Evolutionary conservation across 2,888 invertebrate species (phyloP), one percentile per base, ranked within the genome.

Genomic region (Idaea biselata): DNA sequence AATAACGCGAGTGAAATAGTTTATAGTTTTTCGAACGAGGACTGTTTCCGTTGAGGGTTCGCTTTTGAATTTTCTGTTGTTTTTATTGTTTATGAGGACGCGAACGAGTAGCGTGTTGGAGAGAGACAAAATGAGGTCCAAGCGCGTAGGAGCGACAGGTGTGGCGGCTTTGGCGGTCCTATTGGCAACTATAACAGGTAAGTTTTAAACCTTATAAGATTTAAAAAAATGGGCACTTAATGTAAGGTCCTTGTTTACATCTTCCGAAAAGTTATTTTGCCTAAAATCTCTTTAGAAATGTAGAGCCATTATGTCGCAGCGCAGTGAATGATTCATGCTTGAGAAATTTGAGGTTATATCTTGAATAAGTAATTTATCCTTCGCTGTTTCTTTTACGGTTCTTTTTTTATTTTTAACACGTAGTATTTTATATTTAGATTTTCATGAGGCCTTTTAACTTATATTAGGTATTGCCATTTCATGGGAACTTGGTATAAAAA

Each of bases 181-280:
- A 78, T 84, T 91, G 81, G 88, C 87, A 71, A 79, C 83, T 75
- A 79, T 91, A 86, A 81, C 92, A 92, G 92, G 92, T 92, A 91
- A 83, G 72, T 79, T 83, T 75, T 66, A 57, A n/a, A 70, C 71
- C 71, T 64, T 73, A 58, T 58, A 44, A 44, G 44, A 44, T 44
- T 33, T 11, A 33, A 11, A 44, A n/a, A 44, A 44, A 44, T 7
- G 44, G 8, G 11, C 44, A 3, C 11, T 44, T 44, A 44, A 44
- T 44, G 44, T 44, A 8, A 8, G 44, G 44, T 44, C 44, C 14
- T 44, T 44, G 44, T 44, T 44, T 44, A 44, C 11, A 44, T 33
- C 61, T 61, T 63, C 60, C 6, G 0, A 7, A 11, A 44, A 44
- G 44, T 44, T 44, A 44, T 44, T 44, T 44, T 8, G 14, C 3